Percentiles rank a stretch among this genome's conserved stretches.
Evolutionary conservation across 2,888 invertebrate genomes (phyloP).

Genomic region (Axea sp.): DNA sequence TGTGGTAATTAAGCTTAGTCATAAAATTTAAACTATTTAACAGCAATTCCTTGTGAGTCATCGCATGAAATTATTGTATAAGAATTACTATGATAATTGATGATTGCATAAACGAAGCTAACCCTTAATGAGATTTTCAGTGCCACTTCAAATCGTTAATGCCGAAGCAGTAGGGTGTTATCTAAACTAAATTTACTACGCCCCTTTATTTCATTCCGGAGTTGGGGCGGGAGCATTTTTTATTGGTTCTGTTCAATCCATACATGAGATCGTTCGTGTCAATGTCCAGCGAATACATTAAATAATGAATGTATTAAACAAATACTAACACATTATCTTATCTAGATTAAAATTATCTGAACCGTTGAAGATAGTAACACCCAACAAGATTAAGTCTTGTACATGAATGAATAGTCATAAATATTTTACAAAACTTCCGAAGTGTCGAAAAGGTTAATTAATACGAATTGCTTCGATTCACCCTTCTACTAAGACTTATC

Average conservation of each 20-base stretch:
- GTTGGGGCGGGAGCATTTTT: constrained; percentile 41
- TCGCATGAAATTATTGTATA: constrained; percentile 1
- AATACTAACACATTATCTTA: no score
- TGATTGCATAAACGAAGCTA: constrained; percentile 47
- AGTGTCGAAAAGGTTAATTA: constrained; percentile 72
- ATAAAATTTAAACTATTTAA: neutral
- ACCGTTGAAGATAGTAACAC: neutral
- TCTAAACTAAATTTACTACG: constrained; percentile 56
- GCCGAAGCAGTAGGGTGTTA: constrained; percentile 46
- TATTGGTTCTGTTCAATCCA: constrained; percentile 11
- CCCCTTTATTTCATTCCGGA: constrained; percentile 44
- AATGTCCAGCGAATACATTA: constrained; percentile 10
- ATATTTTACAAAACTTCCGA: constrained; percentile 67
- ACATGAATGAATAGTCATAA: constrained; percentile 56
- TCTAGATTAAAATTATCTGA: neutral
- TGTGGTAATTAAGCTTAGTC: no score
- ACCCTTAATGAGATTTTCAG: constrained; percentile 59
- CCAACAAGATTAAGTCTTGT: constrained; percentile 36
- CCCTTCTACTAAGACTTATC: constrained; percentile 61
- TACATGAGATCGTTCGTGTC: constrained; percentile 3
- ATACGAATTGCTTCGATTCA: constrained; percentile 70
- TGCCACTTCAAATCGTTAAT: constrained; percentile 50
- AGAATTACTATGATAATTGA: constrained; percentile 48
- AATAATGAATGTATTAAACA: no score
- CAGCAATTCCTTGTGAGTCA: neutral